Percentiles rank a stretch among this genome's conserved stretches.
phyloP scores from a whole-genome alignment of 1,140 invertebrate species.

The Drosophila navojoa region DNA sequence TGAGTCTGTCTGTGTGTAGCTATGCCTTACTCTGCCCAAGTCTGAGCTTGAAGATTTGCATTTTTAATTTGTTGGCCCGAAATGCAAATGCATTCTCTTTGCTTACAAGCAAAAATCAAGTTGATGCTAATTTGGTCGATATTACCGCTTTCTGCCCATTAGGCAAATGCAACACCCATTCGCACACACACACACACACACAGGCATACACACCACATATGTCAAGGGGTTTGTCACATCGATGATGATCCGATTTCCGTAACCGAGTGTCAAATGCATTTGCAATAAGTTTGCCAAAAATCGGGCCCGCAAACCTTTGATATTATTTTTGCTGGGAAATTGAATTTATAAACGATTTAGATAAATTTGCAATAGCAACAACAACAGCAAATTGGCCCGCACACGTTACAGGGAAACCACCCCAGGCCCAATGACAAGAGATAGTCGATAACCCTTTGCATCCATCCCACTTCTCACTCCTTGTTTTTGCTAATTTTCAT shows the following conservation, averaged over 20 bases:
- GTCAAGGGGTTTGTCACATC: conserved; percentile 61
- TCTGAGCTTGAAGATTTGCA: conserved; percentile 41
- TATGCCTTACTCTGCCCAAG: neutral
- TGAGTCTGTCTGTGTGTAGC: neutral
- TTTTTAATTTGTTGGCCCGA: conserved; percentile 32
- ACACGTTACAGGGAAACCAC: conserved; percentile 32
- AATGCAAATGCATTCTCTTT: conserved; percentile 65
- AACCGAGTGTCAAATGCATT: conserved; percentile 68
- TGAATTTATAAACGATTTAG: conserved; percentile 78
- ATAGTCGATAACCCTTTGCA: conserved; percentile 15
- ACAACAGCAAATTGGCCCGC: conserved; percentile 53
- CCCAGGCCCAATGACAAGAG: conserved; percentile 12
- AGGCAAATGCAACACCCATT: conserved; percentile 59
- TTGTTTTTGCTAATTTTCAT: conserved; percentile 74
- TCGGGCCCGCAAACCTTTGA: conserved; percentile 9
- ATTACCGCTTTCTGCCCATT: conserved; percentile 56
- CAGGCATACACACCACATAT: conserved; percentile 9
- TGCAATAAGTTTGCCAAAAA: conserved; percentile 73
- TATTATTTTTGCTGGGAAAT: conserved; percentile 32
- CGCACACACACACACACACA: conserved; percentile 17
- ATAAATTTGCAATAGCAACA: conserved; percentile 63
- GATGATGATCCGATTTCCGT: conserved; percentile 43
- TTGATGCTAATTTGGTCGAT: conserved; percentile 51
- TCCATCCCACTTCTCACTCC: conserved; percentile 12
- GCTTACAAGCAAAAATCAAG: conserved; percentile 73